Evolutionary conservation across 2,888 invertebrate genomes (phyloP).

Genomic region (Eristalis pertinax): DNA sequence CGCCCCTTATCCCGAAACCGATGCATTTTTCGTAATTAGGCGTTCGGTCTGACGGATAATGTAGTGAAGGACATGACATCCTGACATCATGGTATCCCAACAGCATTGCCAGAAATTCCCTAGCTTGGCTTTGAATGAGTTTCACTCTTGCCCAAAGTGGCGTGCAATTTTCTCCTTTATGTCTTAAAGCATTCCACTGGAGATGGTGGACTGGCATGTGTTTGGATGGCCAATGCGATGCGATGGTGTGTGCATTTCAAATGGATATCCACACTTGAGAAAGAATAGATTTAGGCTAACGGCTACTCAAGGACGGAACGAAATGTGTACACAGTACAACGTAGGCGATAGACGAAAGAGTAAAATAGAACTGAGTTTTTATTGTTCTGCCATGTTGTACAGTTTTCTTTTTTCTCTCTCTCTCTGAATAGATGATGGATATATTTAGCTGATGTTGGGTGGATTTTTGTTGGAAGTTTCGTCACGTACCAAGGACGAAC

Average conservation of each 20-base stretch:
- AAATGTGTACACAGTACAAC: not conserved
- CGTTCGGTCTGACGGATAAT: constrained; percentile 23
- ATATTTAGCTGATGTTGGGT: not conserved
- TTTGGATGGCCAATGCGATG: not conserved
- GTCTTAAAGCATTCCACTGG: not conserved
- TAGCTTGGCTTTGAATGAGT: constrained; percentile 6
- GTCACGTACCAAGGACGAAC: not conserved
- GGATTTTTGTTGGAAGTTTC: not conserved
- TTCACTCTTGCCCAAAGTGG: not conserved
- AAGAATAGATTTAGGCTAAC: constrained; percentile 49
- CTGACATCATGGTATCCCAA: not conserved
- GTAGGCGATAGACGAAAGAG: not conserved
- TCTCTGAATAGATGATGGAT: not conserved
- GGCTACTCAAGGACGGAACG: constrained; percentile 24
- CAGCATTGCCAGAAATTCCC: constrained; percentile 5
- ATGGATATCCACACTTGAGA: constrained; percentile 13
- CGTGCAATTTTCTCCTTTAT: not conserved
- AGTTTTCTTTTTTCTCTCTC: not conserved
- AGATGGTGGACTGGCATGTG: not conserved
- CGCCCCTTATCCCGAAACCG: constrained; percentile 35
- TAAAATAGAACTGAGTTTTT: not conserved
- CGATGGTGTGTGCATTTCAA: constrained; percentile 24
- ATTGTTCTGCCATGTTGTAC: not conserved
- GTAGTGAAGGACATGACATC: constrained; percentile 34
- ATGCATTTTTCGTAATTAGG: constrained; percentile 66